A percentile compares a stretch with the other conserved stretches of the same genome.
These are phyloP conservation scores for Branchellion lobata DNA, from an alignment of 2,888 invertebrate species.

Conservation along the genomic window DNA sequence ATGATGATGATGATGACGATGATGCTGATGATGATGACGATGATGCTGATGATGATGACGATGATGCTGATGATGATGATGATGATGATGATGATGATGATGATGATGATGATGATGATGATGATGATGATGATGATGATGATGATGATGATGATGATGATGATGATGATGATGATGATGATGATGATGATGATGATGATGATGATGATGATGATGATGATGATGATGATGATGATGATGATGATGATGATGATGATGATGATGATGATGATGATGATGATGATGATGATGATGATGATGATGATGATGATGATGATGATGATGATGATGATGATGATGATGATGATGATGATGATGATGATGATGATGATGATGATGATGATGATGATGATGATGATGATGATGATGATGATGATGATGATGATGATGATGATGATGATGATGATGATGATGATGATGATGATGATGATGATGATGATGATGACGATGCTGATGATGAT, in stretches of 20 bases:
- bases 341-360: slow-evolving; percentile 9
- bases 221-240: not conserved
- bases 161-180: not conserved
- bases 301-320: slow-evolving; percentile 9
- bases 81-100: not conserved
- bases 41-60: too few relatives aligned
- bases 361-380: not conserved
- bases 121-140: not conserved
- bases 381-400: not conserved
- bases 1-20: too few relatives aligned
- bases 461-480: not conserved
- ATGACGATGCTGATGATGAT: too few relatives aligned
- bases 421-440: slow-evolving; percentile 27
- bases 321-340: slow-evolving; percentile 9
- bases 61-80: too few relatives aligned
- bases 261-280: not conserved
- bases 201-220: not conserved
- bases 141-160: not conserved
- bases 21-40: too few relatives aligned
- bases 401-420: slow-evolving; percentile 24
- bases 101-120: not conserved
- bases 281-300: not conserved
- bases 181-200: not conserved
- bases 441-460: slow-evolving; percentile 19
- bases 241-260: not conserved